Evolutionary conservation across 2,888 invertebrate species (phyloP).

Genomic region (Cryptus viduatorius): DNA sequence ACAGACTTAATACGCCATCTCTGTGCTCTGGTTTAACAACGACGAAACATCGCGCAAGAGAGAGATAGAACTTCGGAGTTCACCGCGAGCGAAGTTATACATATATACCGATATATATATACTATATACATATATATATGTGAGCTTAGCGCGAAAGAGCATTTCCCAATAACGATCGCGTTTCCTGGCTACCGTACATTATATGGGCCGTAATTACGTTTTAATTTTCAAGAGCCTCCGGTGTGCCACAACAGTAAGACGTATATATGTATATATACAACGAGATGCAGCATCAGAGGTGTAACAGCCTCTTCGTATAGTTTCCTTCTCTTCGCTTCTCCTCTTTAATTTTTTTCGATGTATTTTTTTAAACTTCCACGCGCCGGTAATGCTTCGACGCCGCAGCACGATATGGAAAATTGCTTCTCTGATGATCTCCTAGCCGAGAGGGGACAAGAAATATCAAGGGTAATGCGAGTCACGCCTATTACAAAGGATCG

Average conservation of each 20-base stretch:
- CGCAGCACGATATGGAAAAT: conserved; percentile 63
- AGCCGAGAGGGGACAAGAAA: conserved; percentile 3
- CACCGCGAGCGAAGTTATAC: conserved; percentile 27
- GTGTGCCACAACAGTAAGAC: conserved; percentile 14
- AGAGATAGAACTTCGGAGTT: conserved; percentile 50
- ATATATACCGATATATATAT: background rate
- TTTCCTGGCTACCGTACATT: conserved; percentile 74
- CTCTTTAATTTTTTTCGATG: conserved; percentile 8
- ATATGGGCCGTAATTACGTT: conserved; percentile 72
- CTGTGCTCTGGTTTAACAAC: conserved; percentile 37
- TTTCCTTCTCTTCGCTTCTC: conserved; percentile 28
- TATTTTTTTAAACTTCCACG: conserved; percentile 49
- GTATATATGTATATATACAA: conserved; percentile 19
- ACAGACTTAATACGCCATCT: conserved; percentile 14
- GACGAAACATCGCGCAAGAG: conserved; percentile 18
- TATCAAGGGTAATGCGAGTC: conserved; percentile 2
- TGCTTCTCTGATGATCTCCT: conserved; percentile 54
- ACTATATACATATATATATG: conserved; percentile 2
- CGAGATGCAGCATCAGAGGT: conserved; percentile 25
- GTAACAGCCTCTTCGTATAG: conserved; percentile 34
- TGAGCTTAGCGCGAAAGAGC: conserved; percentile 63
- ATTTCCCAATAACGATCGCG: conserved; percentile 75
- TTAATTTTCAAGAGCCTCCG: conserved; percentile 72
- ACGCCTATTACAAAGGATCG: conserved; percentile 3
- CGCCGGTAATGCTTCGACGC: conserved; percentile 48